Evolutionary conservation across 2,888 invertebrate species (phyloP), one percentile per base, ranked within the genome.

Genomic region (Andrena praecox): DNA sequence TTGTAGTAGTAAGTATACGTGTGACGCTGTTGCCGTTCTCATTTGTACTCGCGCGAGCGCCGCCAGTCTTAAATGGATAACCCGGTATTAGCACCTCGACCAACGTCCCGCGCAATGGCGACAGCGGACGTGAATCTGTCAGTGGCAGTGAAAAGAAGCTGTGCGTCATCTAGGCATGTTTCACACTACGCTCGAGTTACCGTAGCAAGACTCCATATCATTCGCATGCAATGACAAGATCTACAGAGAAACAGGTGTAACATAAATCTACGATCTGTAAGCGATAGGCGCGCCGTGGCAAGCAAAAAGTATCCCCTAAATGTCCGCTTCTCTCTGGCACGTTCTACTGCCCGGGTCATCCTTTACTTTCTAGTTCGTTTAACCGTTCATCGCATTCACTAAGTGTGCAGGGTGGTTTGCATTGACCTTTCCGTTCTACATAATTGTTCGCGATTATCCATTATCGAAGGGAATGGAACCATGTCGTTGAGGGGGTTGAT

Each of bases 221-320:
- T 81, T 82, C 70, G 70, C 85, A 82, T 85, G 84, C 84, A 84
- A 64, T 68, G 75, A 80, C 62, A 82, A 71, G 56, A 52, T 77
- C 77, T 82, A 83, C 82, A 71, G 56, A 63, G 82, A 69, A 67
- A 59, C 73, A 70, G 74, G 79, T 73, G 84, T 80, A 85, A 75
- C 82, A 78, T 76, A 86, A 85, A 84, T 83, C 76, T 76, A 78
- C 72, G 69, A 62, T 85, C 62, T 56, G 74, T 71, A 89, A 88
- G 80, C 83, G 63, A 73, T 42, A 81, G 79, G 79, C 86, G 59
- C 77, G 75, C 27, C 74, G 74, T 69, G 67, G 79, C 81, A 80
- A 84, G 84, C 85, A 77, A 54, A 68, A 69, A 67, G 29, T 77
- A 33, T 83, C 60, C 66, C 64, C 56, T 76, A 35, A 62, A 7